Conservation (phyloP, 2,888 invertebrate species). For the Adelognathus sp. region DNA sequence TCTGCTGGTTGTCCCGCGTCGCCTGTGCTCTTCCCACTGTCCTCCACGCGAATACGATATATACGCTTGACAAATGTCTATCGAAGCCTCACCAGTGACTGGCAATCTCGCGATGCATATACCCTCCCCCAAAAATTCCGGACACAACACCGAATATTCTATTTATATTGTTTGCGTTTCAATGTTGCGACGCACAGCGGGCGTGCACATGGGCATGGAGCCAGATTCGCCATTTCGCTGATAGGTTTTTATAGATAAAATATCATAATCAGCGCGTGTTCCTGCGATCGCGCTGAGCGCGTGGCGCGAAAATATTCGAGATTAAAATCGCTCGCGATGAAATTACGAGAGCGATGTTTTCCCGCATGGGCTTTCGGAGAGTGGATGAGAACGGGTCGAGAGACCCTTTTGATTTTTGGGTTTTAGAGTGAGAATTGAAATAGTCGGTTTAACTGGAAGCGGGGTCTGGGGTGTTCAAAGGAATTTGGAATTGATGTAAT, state of each 20-base stretch:
- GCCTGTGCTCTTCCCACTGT: conserved; percentile 39
- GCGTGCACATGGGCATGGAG: conserved; percentile 18
- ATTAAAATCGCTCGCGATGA: conserved; percentile 20
- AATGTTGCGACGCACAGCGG: background rate
- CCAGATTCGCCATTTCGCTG: conserved; percentile 41
- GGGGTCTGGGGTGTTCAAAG: no score
- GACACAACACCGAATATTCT: background rate
- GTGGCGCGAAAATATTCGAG: no score
- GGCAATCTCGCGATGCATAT: background rate
- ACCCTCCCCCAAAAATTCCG: background rate
- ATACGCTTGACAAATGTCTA: conserved; percentile 56
- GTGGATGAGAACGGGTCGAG: no score
- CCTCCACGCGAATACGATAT: background rate
- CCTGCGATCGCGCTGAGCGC: background rate
- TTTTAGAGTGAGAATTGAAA: no score
- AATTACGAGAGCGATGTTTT: no score
- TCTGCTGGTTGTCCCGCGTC: conserved; percentile 53
- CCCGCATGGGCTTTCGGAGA: no score
- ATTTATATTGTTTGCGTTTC: background rate
- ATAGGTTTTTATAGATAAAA: conserved; percentile 47
- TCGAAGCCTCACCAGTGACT: conserved; percentile 32
- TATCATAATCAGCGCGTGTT: background rate
- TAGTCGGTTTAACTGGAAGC: no score
- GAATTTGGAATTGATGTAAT: no score
- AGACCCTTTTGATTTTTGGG: no score